Evolutionary conservation across 2,888 invertebrate species (phyloP), one percentile per base, ranked within the genome.

Genomic region (Pomacea canaliculata): DNA sequence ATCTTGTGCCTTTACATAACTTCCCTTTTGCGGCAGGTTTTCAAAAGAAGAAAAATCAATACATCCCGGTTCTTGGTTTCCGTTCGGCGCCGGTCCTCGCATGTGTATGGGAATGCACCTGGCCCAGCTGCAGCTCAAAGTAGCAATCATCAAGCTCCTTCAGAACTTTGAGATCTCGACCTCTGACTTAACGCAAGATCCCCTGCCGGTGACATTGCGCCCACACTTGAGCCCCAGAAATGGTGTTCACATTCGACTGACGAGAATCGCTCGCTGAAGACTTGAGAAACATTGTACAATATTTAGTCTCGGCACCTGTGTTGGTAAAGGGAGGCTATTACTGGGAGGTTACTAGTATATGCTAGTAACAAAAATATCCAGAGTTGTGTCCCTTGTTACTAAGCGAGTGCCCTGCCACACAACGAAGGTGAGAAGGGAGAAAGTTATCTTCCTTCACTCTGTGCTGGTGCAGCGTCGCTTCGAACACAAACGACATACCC

Each of bases 61-160:
- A 23, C 81, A 84, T 62, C 79, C 80, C 1, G 83, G 79, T 56
- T 63, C 78, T 8, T 86, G 80, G 49, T 51, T 85, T n/a, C 86
- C 85, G 1, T 85, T 84, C 67, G 87, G 87, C 0, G 78, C 79
- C 60, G 87, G 87, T 10, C 87, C 87, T 16, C 75, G 86, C 13
- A 83, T 82, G 79, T 87, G 87, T 67, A 82, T 84, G 4, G 87
- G 85, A 9, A 75, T 80, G 37, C 80, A 84, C 60, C 73, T 85
- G 3, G 85, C 84, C 12, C 76, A 80, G 48, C 65, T 83, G 27
- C 79, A 78, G 59, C 70, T 83, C 7, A 85, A 85, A 78, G 63
- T 81, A 12, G 79, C 82, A 48, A 27, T 85, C 13, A 78, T 84
- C 12, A 76, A 76, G 59, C 78, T 87, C 19, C 67, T 87, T 19